Evolutionary conservation across 1,140 invertebrate species (phyloP).

Genomic region (Lycorma delicatula): DNA sequence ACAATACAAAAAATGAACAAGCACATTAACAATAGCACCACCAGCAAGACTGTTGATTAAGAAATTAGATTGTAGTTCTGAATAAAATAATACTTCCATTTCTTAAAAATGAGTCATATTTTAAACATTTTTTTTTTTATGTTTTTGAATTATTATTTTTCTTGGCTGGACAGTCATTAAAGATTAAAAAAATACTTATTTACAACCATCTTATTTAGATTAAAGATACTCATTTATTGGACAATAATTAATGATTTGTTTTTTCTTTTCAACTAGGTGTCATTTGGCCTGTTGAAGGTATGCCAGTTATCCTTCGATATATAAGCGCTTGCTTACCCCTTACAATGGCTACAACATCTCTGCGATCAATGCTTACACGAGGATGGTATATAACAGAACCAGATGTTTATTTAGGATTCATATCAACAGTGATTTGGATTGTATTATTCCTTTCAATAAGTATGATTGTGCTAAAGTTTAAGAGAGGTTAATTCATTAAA

Average conservation of each 20-base stretch:
- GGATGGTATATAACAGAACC: constrained; percentile 73
- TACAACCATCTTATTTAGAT: too few species aligned
- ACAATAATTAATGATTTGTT: background rate
- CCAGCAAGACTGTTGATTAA: too few species aligned
- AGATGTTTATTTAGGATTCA: constrained; percentile 76
- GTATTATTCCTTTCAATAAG: constrained; percentile 68
- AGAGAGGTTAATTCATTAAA: constrained; percentile 72
- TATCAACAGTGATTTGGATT: constrained; percentile 78
- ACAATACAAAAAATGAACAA: too few species aligned
- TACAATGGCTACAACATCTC: constrained; percentile 86
- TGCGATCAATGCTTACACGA: constrained; percentile 76
- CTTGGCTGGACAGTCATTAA: too few species aligned
- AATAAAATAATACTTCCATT: too few species aligned
- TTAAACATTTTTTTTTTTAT: too few species aligned
- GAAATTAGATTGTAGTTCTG: too few species aligned
- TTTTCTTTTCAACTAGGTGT: constrained; percentile 41
- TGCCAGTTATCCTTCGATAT: constrained; percentile 60
- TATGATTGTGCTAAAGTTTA: constrained; percentile 71
- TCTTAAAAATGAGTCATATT: too few species aligned
- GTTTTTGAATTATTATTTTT: too few species aligned
- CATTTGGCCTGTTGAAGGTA: constrained; percentile 72
- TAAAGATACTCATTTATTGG: too few species aligned
- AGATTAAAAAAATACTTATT: too few species aligned
- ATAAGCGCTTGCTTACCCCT: constrained; percentile 75
- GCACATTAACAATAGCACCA: too few species aligned